phyloP scores from a whole-genome alignment of 2,113 vertebrate genomes.

The Phalacrocorax pelagicus region DNA sequence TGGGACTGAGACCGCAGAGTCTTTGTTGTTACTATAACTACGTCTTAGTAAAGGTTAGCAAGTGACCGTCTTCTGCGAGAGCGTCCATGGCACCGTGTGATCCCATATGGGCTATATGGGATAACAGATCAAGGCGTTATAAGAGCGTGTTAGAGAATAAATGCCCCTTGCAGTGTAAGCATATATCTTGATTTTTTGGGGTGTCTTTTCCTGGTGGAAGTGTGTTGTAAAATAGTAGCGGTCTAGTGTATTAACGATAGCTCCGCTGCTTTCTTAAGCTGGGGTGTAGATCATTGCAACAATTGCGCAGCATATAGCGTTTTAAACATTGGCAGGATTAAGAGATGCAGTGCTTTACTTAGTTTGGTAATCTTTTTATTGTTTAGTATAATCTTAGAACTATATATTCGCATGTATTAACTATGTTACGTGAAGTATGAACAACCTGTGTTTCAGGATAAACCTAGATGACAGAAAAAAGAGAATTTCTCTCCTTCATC shows the following conservation, averaged over 20 bases:
- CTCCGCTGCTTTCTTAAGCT: not conserved
- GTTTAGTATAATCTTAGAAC: not conserved
- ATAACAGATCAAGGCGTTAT: not conserved
- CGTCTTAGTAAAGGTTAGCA: not conserved
- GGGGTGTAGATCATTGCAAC: not conserved
- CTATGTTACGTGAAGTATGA: not conserved
- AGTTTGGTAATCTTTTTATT: not conserved
- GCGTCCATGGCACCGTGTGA: not conserved
- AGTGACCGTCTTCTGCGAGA: not conserved
- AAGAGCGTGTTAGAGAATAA: rapidly evolving
- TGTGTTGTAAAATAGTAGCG: not conserved
- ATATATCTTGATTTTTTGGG: rapidly evolving
- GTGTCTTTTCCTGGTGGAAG: no score
- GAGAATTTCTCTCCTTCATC: not conserved
- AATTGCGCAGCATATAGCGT: no score
- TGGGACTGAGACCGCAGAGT: not conserved
- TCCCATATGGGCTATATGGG: rapidly evolving
- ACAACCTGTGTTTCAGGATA: not conserved
- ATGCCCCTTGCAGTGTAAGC: not conserved
- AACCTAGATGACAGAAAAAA: not conserved
- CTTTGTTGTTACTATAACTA: not conserved
- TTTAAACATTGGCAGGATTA: not conserved
- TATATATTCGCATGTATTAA: not conserved
- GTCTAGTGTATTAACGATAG: not conserved
- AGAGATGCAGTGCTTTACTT: not conserved